phyloP scores from a whole-genome alignment of 2,888 invertebrate genomes.

The Tryphoninae sp. region DNA sequence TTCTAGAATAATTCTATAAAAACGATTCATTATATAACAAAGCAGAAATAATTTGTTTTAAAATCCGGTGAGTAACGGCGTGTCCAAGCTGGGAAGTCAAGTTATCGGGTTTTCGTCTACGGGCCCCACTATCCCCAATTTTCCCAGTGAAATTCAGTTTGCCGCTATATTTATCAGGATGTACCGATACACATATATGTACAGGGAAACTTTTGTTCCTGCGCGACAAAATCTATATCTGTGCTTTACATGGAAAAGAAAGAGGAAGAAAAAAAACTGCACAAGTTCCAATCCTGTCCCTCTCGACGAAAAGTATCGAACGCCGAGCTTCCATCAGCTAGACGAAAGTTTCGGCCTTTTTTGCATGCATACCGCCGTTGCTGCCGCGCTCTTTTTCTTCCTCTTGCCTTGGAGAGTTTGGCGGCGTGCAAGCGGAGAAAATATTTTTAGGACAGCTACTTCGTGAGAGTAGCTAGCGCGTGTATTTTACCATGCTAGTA shows the following conservation, averaged over 20 bases:
- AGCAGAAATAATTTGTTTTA: too few species aligned
- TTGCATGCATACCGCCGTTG: constrained; percentile 25
- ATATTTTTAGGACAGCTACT: constrained; percentile 43
- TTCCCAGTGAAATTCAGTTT: constrained; percentile 34
- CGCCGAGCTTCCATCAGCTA: constrained; percentile 22
- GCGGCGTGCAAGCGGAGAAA: constrained; percentile 23
- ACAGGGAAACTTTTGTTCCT: constrained; percentile 34
- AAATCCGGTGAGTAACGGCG: too few species aligned
- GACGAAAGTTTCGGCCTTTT: constrained; percentile 42
- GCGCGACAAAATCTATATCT: constrained; percentile 20
- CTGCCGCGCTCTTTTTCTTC: constrained; percentile 9
- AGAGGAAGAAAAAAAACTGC: not conserved
- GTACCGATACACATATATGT: not conserved
- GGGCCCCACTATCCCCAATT: constrained; percentile 22
- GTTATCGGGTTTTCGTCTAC: constrained; percentile 9
- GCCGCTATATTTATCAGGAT: not conserved
- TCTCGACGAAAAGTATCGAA: constrained; percentile 38
- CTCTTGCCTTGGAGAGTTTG: constrained; percentile 16
- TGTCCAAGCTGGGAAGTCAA: too few species aligned
- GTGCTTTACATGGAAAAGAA: constrained; percentile 2
- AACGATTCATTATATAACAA: not conserved
- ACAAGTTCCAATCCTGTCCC: constrained; percentile 19
- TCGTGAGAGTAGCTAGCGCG: constrained; percentile 28
- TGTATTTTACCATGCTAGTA: constrained; percentile 10
- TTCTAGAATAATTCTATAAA: not conserved